phyloP scores from a whole-genome alignment of 2,888 invertebrate genomes.

The Pachymerium ferrugineum region DNA sequence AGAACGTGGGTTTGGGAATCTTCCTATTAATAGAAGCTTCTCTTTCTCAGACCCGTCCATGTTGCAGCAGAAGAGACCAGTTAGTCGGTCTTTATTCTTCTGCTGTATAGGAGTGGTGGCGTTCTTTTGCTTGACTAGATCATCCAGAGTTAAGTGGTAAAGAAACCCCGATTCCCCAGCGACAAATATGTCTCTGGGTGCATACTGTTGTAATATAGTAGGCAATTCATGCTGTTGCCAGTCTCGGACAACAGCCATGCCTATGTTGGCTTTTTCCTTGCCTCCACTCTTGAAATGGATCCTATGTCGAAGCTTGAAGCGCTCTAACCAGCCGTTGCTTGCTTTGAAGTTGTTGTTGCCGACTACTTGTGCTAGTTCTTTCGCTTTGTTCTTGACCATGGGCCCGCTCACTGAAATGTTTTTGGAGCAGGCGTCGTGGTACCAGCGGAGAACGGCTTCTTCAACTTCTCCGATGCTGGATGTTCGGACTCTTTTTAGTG shows the following conservation, averaged over 20 bases:
- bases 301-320: constrained; percentile 27
- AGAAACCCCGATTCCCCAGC: constrained; percentile 31
- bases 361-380: constrained; percentile 27
- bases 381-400: constrained; percentile 30
- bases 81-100: constrained; percentile 30
- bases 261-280: constrained; percentile 30
- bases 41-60: constrained; percentile 32
- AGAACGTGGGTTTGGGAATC: constrained; percentile 24
- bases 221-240: constrained; percentile 32
- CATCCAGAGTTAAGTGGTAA: constrained; percentile 16
- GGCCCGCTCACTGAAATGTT: constrained; percentile 30
- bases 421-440: constrained; percentile 28
- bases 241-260: constrained; percentile 30
- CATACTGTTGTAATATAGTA: constrained; percentile 28
- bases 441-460: constrained; percentile 29
- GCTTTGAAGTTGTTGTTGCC: constrained; percentile 29
- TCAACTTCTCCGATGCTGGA: constrained; percentile 28
- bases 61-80: constrained; percentile 27
- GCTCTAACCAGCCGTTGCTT: constrained; percentile 29
- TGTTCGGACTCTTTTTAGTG: constrained; percentile 10
- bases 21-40: constrained; percentile 27
- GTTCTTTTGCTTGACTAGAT: constrained; percentile 19
- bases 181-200: constrained; percentile 30
- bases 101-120: neutral
- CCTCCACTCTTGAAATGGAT: constrained; percentile 28